Percentiles rank a stretch among this genome's conserved stretches.
phyloP scores from a whole-genome alignment of 2,888 invertebrate species.

The Erebia palarica region DNA sequence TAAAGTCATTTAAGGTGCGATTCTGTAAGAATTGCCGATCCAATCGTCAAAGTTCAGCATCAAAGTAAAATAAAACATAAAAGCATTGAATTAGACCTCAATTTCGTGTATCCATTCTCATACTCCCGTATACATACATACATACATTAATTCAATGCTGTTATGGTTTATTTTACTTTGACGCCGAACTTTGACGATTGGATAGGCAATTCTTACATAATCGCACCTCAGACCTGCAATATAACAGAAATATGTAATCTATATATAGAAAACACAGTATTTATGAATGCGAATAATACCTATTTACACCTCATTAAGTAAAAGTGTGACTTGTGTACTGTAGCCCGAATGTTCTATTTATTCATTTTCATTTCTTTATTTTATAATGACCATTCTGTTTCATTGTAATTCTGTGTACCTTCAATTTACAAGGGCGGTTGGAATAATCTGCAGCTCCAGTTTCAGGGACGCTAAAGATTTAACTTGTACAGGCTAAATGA shows the following conservation, averaged over 20 bases:
- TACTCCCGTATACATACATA: no score
- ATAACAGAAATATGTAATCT: neutral
- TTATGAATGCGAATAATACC: neutral
- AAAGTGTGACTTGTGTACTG: neutral
- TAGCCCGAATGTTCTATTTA: neutral
- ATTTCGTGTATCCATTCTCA: no score
- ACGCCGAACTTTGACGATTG: no score
- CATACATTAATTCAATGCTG: no score
- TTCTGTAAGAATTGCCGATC: no score
- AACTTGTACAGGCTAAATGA: slow-evolving; percentile 72
- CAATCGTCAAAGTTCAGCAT: no score
- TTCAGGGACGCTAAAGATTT: slow-evolving; percentile 73
- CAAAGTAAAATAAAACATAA: no score
- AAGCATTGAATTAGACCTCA: no score
- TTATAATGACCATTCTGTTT: neutral
- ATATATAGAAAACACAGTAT: neutral
- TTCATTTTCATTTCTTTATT: neutral
- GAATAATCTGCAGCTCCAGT: slow-evolving; percentile 74
- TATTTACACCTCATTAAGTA: neutral
- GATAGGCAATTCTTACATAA: no score
- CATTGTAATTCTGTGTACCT: slow-evolving; percentile 2
- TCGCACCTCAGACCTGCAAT: no score
- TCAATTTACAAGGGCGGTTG: slow-evolving; percentile 62
- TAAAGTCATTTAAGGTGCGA: no score
- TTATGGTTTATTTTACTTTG: no score